Percentiles rank a stretch among this genome's conserved stretches.
These are phyloP conservation scores for Nothoprocta perdicaria DNA, from an alignment of 2,113 vertebrate genomes.

Conservation along the genomic window DNA sequence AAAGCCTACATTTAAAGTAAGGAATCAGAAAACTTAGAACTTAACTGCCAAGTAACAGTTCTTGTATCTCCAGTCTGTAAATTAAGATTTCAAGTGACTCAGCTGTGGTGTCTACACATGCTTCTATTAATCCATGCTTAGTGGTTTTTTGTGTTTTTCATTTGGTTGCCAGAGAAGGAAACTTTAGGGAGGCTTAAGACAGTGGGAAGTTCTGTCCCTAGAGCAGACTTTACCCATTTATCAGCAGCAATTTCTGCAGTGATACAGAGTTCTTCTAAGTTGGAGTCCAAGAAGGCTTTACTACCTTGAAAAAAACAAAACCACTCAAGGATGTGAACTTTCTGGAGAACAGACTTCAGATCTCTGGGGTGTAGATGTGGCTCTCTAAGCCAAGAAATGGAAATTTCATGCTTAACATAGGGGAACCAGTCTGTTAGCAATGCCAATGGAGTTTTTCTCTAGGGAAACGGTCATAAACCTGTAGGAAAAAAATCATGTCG, in stretches of 20 bases:
- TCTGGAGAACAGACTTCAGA: not conserved
- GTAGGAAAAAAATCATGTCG: not conserved
- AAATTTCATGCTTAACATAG: not conserved
- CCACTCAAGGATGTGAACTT: not conserved
- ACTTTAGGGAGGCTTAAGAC: not conserved
- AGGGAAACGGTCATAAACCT: not conserved
- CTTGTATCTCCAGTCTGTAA: not conserved
- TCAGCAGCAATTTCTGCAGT: not conserved
- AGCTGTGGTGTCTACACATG: not conserved
- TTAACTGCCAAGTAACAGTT: not conserved
- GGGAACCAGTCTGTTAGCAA: not conserved
- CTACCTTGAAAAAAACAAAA: not conserved
- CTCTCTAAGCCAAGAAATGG: not conserved
- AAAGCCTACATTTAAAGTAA: not conserved
- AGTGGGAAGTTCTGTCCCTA: not conserved
- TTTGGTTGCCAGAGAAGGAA: not conserved
- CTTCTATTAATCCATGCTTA: not conserved
- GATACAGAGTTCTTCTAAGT: not conserved
- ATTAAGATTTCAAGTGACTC: not conserved
- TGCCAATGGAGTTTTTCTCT: not conserved
- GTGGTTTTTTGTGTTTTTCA: not conserved
- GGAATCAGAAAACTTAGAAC: not conserved
- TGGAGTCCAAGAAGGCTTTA: not conserved
- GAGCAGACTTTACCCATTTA: not conserved
- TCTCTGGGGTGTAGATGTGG: not conserved